These are phyloP conservation scores for Periphyllus acericola DNA, from an alignment of 2,888 invertebrate species.

Conservation along the genomic window DNA sequence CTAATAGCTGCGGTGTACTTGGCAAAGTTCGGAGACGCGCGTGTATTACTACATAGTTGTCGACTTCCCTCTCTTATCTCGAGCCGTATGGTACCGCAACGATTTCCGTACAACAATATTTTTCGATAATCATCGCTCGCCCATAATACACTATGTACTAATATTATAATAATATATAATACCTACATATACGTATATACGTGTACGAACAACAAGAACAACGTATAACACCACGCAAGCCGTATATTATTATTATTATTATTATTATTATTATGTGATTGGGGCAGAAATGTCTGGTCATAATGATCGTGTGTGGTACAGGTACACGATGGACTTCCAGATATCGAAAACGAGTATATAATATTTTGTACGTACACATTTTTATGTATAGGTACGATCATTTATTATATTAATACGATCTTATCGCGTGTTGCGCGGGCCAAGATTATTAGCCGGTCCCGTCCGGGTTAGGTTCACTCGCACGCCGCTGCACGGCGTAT, in stretches of 20 bases:
- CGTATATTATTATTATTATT: not conserved
- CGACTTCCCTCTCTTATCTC: not conserved
- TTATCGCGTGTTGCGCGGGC: conserved; percentile 61
- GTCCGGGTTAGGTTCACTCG: not conserved
- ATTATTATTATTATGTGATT: conserved; percentile 45
- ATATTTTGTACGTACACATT: not conserved
- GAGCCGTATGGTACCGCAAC: not conserved
- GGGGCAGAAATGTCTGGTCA: conserved; percentile 59
- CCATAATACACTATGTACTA: not conserved
- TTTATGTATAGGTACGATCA: conserved; percentile 28
- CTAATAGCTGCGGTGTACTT: too few species aligned
- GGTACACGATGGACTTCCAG: conserved; percentile 57
- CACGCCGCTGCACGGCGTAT: not conserved
- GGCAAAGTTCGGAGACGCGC: not conserved
- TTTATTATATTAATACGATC: conserved; percentile 61
- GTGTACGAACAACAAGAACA: not conserved
- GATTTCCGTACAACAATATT: not conserved
- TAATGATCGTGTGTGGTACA: conserved; percentile 61
- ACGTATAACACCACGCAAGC: not conserved
- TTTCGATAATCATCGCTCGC: conserved; percentile 1
- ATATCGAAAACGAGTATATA: conserved; percentile 57
- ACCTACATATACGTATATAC: too few species aligned
- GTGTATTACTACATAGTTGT: not conserved
- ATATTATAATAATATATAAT: not conserved
- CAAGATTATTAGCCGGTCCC: conserved; percentile 61